These are phyloP conservation scores for Monomorium pharaonis DNA, from an alignment of 1,140 invertebrate genomes.

Conservation along the genomic window DNA sequence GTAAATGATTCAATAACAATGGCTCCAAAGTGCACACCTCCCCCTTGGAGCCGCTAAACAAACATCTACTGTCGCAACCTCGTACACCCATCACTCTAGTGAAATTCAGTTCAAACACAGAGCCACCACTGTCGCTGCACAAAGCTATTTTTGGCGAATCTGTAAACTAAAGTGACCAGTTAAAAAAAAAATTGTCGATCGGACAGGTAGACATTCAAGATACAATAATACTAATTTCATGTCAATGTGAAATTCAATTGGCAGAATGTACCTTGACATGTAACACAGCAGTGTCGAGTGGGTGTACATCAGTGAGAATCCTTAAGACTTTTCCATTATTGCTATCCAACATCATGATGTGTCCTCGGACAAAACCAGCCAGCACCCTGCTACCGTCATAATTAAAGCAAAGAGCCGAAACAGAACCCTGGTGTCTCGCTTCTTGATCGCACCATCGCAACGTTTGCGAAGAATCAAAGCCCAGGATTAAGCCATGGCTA, in stretches of 20 bases:
- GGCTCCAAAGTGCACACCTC: conserved; percentile 97
- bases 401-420: conserved; percentile 95
- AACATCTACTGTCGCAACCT: conserved; percentile 94
- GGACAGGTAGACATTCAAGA: background rate
- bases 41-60: conserved; percentile 97
- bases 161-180: conserved; percentile 86
- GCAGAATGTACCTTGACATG: conserved; percentile 90
- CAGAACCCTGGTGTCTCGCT: conserved; percentile 90
- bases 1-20: conserved; percentile 89
- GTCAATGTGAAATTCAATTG: background rate
- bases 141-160: conserved; percentile 91
- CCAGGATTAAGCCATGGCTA: conserved; percentile 95
- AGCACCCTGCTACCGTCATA: conserved; percentile 93
- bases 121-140: conserved; percentile 97
- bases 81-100: conserved; percentile 95
- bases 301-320: conserved; percentile 93
- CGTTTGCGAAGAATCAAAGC: conserved; percentile 94
- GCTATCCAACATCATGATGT: conserved; percentile 94
- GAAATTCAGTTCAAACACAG: conserved; percentile 98
- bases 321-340: conserved; percentile 91
- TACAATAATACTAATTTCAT: background rate
- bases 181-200: background rate
- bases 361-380: conserved; percentile 94
- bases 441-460: conserved; percentile 94
- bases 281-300: conserved; percentile 94